These are phyloP conservation scores for Melanaphis sacchari DNA, from an alignment of 1,140 invertebrate species.

Conservation along the genomic window DNA sequence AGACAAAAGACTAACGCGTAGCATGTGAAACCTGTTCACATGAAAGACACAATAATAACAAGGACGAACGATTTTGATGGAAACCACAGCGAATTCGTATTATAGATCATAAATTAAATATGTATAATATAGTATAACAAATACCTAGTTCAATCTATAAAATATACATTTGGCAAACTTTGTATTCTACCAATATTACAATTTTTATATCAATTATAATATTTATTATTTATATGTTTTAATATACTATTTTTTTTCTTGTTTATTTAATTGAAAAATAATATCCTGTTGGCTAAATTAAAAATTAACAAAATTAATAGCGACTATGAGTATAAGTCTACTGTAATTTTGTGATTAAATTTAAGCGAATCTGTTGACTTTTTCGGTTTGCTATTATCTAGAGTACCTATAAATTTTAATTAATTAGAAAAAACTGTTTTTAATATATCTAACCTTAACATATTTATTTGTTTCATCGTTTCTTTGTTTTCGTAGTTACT, in stretches of 20 bases:
- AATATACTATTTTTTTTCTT: too few relatives aligned
- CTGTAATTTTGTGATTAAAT: neutral
- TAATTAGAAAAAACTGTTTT: neutral
- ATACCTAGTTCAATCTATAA: neutral
- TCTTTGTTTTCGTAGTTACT: neutral
- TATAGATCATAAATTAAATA: neutral
- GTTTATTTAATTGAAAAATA: neutral
- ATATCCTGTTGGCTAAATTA: neutral
- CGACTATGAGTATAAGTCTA: neutral
- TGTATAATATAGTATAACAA: neutral
- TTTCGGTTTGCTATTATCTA: neutral
- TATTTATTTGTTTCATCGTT: neutral
- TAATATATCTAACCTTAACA: neutral
- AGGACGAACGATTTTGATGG: neutral
- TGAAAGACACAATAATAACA: neutral
- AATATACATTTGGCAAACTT: neutral
- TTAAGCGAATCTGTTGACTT: neutral
- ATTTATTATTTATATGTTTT: neutral
- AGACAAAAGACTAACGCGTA: constrained; percentile 50
- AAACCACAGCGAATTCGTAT: neutral
- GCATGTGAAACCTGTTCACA: constrained; percentile 56
- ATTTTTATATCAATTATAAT: neutral
- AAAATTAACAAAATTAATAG: neutral
- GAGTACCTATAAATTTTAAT: neutral
- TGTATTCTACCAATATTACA: neutral